Evolutionary conservation across 1,140 invertebrate species (phyloP), one percentile per base, ranked within the genome.

Genomic region (Drosophila malerkotliana): DNA sequence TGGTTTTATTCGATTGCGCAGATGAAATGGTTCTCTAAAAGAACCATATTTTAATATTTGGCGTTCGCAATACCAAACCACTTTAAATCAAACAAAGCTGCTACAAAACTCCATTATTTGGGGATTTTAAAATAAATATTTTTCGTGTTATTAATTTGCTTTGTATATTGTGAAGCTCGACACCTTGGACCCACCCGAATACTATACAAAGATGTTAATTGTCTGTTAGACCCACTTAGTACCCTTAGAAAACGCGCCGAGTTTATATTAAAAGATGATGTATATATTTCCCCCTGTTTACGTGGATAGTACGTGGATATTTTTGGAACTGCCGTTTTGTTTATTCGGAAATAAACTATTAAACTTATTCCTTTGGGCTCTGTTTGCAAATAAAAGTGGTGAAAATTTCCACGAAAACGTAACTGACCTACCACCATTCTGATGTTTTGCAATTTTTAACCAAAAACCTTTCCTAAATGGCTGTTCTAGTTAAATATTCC

Each of bases 111-210:
- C 5, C 15, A 24, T 54, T 49, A 30, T 39, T 57, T 39, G 39
- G 39, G 49, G 26, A 60, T 51, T 72, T 62, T 47, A 18, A 53
- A 41, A 55, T 66, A 79, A 68, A 79, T 83, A 83, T 75, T 75
- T 63, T 79, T 14, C 28, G 21, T 59, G 44, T 58, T 58, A 57
- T 63, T 39, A 52, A 75, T 56, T 61, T 44, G 52, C 51, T 64
- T 62, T 73, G 72, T 45, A 53, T 61, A 75, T 76, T 79, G 59
- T 79, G 72, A 58, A 68, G 56, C 68, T 87, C 81, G 63, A 87
- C 81, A 68, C 77, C 73, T 85, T 61, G 56, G n/a, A 15, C 54
- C 14, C 54, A 63, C 48, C 41, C 34, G 54, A 32, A 57, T 15
- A 21, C 41, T 39, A 34, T 47, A 7, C 44, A 67, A 62, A 76